phyloP scores from a whole-genome alignment of 2,888 invertebrate species.

The Muscina levida region DNA sequence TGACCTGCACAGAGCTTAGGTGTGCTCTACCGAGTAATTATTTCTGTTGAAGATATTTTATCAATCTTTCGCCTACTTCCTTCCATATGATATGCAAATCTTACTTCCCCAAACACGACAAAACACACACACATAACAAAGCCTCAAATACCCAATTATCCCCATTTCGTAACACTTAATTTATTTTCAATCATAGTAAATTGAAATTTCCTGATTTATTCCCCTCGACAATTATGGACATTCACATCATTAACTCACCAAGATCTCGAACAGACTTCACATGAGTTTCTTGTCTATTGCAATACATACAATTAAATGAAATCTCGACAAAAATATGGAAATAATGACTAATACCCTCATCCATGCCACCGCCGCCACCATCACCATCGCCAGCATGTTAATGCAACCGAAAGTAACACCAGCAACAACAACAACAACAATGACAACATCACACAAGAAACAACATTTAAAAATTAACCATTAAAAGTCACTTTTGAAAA shows the following conservation, averaged over 20 bases:
- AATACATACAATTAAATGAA: background rate
- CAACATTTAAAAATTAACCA: constrained; percentile 40
- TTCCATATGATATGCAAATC: too few relatives aligned
- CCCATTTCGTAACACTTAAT: background rate
- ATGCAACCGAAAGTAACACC: background rate
- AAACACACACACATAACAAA: too few relatives aligned
- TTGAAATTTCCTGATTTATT: constrained; percentile 1
- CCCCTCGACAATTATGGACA: constrained; percentile 14
- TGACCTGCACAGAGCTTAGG: too few relatives aligned
- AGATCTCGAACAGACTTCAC: background rate
- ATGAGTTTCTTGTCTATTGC: background rate
- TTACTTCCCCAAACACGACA: too few relatives aligned
- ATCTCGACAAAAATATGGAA: constrained; percentile 2
- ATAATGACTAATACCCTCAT: constrained; percentile 37
- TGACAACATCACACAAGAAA: constrained; percentile 5
- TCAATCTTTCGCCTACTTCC: too few relatives aligned
- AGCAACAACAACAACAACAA: background rate
- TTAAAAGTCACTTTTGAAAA: constrained; percentile 25
- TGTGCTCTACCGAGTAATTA: too few relatives aligned
- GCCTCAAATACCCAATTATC: too few relatives aligned
- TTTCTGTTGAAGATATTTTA: too few relatives aligned
- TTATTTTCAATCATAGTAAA: background rate
- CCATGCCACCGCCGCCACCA: background rate
- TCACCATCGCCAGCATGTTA: constrained; percentile 15
- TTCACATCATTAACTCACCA: background rate